Evolutionary conservation across 2,888 invertebrate genomes (phyloP).

Genomic region (Rhyacophila evoluta): DNA sequence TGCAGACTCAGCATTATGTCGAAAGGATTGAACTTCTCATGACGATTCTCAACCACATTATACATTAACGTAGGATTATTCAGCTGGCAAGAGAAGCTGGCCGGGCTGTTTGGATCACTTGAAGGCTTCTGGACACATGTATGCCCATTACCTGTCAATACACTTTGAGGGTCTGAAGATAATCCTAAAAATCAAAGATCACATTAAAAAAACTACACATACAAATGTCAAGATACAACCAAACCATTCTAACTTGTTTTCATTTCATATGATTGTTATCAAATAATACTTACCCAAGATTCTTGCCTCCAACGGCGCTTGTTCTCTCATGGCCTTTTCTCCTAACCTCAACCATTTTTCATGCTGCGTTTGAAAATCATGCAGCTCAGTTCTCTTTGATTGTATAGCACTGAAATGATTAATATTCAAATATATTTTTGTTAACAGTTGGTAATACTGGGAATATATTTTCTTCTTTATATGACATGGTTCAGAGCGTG

Average conservation of each 20-base stretch:
- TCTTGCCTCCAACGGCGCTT: conserved; percentile 64
- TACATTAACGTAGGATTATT: conserved; percentile 3
- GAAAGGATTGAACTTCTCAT: conserved; percentile 52
- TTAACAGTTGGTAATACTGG: no score
- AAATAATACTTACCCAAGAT: conserved; percentile 57
- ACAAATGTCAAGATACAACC: no score
- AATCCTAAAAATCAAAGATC: conserved; percentile 54
- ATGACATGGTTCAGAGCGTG: no score
- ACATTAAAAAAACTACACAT: no score
- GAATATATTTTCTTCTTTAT: no score
- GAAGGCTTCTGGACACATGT: conserved; percentile 51
- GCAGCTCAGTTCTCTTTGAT: conserved; percentile 72
- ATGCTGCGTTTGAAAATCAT: conserved; percentile 74
- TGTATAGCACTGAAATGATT: conserved; percentile 71
- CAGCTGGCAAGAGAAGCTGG: conserved; percentile 3
- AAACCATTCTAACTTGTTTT: no score
- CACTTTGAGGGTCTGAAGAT: conserved; percentile 57
- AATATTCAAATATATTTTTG: no score
- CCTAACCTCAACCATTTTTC: conserved; percentile 72
- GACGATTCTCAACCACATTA: conserved; percentile 47
- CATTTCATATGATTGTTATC: no score
- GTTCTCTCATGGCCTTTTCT: conserved; percentile 70
- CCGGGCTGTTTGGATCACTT: neutral
- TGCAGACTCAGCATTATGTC: conserved; percentile 66
- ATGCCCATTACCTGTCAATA: conserved; percentile 57